A percentile compares a stretch with the other conserved stretches of the same genome.
Conservation (phyloP, 2,113 vertebrate species). For the Hemibagrus wyckioides region DNA sequence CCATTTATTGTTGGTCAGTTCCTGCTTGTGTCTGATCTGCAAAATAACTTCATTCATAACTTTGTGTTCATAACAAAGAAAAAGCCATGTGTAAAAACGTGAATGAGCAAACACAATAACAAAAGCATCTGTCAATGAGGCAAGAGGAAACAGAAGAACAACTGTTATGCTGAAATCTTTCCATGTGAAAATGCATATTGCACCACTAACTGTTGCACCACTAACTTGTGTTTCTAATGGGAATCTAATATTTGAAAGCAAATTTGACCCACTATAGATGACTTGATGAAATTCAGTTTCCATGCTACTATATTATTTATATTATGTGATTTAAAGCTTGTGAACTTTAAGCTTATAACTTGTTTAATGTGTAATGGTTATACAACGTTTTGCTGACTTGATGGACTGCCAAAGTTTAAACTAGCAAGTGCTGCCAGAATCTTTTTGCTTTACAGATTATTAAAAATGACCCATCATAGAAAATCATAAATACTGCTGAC, state of each 20-base stretch:
- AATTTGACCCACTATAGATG: neutral
- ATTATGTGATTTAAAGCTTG: neutral
- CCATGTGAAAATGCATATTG: neutral
- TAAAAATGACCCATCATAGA: neutral
- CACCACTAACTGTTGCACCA: neutral
- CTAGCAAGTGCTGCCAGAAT: neutral
- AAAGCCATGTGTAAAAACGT: neutral
- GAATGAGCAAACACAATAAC: neutral
- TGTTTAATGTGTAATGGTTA: neutral
- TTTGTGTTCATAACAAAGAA: neutral
- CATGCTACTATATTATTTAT: neutral
- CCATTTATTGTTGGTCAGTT: neutral
- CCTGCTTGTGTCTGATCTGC: neutral
- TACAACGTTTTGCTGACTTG: neutral
- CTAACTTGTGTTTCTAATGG: neutral
- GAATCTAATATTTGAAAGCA: neutral
- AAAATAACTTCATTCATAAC: neutral
- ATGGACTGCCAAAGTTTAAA: neutral
- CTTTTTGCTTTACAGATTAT: neutral
- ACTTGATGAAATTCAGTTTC: neutral
- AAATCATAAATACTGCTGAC: neutral
- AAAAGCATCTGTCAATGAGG: neutral
- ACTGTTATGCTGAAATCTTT: conserved; percentile 8
- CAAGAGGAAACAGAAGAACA: conserved; percentile 5
- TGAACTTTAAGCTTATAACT: neutral